These are phyloP conservation scores for Drosophila pectinifera DNA, from an alignment of 1,140 invertebrate genomes.

Conservation along the genomic window DNA sequence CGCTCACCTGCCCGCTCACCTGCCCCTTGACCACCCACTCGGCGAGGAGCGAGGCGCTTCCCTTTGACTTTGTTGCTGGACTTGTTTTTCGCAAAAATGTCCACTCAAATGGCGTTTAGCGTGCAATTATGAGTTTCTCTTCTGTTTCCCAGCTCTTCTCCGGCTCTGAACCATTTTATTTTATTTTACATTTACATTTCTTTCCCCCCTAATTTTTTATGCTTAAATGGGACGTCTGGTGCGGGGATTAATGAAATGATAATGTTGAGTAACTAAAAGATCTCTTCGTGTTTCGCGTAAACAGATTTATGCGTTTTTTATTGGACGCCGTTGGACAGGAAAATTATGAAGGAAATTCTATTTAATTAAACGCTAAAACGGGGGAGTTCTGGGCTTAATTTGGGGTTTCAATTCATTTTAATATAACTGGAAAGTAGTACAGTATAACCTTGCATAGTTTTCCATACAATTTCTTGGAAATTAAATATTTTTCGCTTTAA, in stretches of 20 bases:
- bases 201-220: slow-evolving; percentile 15
- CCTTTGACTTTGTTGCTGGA: slow-evolving; percentile 41
- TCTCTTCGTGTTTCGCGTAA: slow-evolving; percentile 15
- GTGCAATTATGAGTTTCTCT: slow-evolving; percentile 72
- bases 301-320: slow-evolving; percentile 29
- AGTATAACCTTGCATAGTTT: no score
- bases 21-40: slow-evolving; percentile 18
- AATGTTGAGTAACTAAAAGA: slow-evolving; percentile 31
- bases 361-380: neutral
- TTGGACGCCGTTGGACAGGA: slow-evolving; percentile 4
- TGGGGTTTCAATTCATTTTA: neutral
- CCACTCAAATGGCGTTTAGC: slow-evolving; percentile 80
- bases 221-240: slow-evolving; percentile 14
- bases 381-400: neutral
- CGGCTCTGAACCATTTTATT: slow-evolving; percentile 9
- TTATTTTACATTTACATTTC: slow-evolving; percentile 25
- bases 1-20: no score
- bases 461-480: no score
- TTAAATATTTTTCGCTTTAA: no score
- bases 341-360: slow-evolving; percentile 1
- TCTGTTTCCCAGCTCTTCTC: neutral
- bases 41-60: neutral
- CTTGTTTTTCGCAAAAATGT: slow-evolving; percentile 67
- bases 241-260: slow-evolving; percentile 23
- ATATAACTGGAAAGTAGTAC: no score